These are phyloP conservation scores for Eidolon dupreanum DNA, from an alignment of 2,797 vertebrate genomes.

Conservation along the genomic window DNA sequence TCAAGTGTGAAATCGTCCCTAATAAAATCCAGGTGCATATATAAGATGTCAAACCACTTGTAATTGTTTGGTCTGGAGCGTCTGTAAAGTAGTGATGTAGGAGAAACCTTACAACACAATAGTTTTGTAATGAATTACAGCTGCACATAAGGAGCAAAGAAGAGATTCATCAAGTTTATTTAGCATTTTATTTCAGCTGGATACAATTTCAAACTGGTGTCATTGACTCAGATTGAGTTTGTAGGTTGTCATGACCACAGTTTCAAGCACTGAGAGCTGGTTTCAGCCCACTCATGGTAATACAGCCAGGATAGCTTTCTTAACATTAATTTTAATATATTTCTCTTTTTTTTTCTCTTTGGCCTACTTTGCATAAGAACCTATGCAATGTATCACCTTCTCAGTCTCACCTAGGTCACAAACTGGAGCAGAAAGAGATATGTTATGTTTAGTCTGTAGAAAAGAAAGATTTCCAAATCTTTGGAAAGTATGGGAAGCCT, in stretches of 20 bases:
- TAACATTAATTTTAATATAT: constrained; percentile 69
- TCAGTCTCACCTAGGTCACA: not conserved
- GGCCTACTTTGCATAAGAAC: not conserved
- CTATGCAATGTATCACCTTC: not conserved
- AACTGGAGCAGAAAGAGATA: not conserved
- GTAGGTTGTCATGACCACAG: constrained; percentile 69
- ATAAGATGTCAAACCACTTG: not conserved
- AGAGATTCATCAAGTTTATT: constrained; percentile 62
- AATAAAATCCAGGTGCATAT: not conserved
- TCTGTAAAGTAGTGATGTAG: not conserved
- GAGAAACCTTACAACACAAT: constrained; percentile 40
- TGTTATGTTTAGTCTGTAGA: not conserved
- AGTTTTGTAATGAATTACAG: constrained; percentile 66
- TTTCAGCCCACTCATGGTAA: constrained; percentile 53
- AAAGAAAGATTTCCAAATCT: not conserved
- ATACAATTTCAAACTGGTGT: constrained; percentile 65
- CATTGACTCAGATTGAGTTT: constrained; percentile 55
- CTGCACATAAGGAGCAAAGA: constrained; percentile 76
- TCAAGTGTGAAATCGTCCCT: not conserved
- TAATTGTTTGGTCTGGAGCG: not conserved
- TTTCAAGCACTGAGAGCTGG: constrained; percentile 8
- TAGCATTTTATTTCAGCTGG: constrained; percentile 71
- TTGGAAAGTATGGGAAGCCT: not conserved
- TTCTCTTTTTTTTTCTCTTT: constrained; percentile 32
- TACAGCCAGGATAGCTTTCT: constrained; percentile 28